Evolutionary conservation across 2,113 vertebrate species (phyloP).

Genomic region (Dendrocopos noguchii): DNA sequence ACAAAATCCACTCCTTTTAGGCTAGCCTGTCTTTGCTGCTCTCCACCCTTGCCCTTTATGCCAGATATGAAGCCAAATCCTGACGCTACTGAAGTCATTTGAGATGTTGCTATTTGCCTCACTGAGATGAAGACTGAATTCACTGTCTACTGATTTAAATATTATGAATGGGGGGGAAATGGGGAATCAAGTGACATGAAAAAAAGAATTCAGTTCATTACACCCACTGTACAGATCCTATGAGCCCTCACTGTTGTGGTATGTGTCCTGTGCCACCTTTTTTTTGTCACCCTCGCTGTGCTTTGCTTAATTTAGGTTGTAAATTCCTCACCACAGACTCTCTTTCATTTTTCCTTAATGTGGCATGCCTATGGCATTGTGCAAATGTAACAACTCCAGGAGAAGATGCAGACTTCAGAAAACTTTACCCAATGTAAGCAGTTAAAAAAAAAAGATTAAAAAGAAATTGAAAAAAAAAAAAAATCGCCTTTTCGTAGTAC

Average conservation of each 20-base stretch:
- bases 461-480: neutral
- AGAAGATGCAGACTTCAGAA: neutral
- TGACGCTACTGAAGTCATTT: slow-evolving; percentile 1
- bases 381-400: neutral
- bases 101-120: slow-evolving; percentile 21
- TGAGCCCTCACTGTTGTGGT: neutral
- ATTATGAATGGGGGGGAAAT: slow-evolving; percentile 24
- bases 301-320: slow-evolving; percentile 34
- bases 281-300: slow-evolving; percentile 13
- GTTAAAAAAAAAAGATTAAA: neutral
- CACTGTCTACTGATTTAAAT: slow-evolving; percentile 44
- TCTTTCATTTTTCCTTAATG: slow-evolving; percentile 20
- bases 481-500: slow-evolving; percentile 40
- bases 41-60: slow-evolving; percentile 10
- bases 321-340: slow-evolving; percentile 32
- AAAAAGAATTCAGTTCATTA: slow-evolving; percentile 28
- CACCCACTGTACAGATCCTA: neutral
- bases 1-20: slow-evolving; percentile 5
- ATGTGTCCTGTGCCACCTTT: neutral
- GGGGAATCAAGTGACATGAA: neutral
- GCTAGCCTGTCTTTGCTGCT: neutral
- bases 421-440: slow-evolving; percentile 2
- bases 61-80: slow-evolving; percentile 13
- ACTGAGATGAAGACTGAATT: slow-evolving; percentile 12
- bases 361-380: neutral